Evolutionary conservation across 2,113 vertebrate species (phyloP).

Genomic region (Burhinus bistriatus): DNA sequence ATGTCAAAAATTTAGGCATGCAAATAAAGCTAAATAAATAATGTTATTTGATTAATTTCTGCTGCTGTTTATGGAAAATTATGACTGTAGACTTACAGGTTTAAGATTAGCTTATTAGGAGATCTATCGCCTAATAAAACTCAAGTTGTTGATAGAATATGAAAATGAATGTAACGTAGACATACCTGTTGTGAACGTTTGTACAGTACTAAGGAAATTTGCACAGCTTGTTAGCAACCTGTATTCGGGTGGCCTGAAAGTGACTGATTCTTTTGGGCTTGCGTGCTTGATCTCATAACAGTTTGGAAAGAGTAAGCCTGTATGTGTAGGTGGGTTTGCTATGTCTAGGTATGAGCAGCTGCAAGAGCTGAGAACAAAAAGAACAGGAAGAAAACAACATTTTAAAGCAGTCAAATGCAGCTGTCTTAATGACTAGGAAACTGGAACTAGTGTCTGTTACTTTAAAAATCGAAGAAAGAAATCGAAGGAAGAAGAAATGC

Average conservation of each 20-base stretch:
- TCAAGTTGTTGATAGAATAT: not conserved
- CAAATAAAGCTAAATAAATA: not conserved
- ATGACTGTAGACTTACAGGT: not conserved
- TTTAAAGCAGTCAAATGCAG: not conserved
- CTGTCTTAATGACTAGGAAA: not conserved
- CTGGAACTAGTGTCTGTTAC: not conserved
- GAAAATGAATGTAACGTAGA: not conserved
- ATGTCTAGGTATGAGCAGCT: not conserved
- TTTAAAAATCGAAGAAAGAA: not conserved
- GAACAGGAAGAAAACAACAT: not conserved
- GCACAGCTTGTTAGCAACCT: not conserved
- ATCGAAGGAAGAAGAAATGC: not conserved
- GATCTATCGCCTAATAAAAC: not conserved
- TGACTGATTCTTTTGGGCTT: not conserved
- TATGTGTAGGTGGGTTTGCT: not conserved
- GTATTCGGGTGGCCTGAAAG: not conserved
- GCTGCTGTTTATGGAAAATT: not conserved
- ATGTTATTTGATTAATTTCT: not conserved
- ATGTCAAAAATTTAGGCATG: not conserved
- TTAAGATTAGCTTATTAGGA: not conserved
- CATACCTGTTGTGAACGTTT: not conserved
- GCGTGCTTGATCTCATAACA: not conserved
- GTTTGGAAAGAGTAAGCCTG: not conserved
- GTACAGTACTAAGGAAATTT: not conserved
- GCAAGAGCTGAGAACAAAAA: not conserved